Evolutionary conservation across 1,140 invertebrate species (phyloP), one percentile per base, ranked within the genome.

Genomic region (Saccostrea glomerata): DNA sequence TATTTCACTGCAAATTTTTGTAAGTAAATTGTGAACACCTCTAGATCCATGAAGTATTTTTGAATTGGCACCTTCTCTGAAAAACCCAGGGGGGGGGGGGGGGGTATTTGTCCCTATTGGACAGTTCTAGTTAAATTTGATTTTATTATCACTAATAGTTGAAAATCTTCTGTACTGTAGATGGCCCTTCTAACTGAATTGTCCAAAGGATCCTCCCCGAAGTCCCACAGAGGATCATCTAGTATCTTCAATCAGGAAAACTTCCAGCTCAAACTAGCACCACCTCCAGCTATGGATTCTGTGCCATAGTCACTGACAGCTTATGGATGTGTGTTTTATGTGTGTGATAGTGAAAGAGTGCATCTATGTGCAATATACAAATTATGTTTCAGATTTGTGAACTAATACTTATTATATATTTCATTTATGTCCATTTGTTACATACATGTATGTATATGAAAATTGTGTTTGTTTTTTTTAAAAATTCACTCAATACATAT

Each of bases 121-220:
- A n/a, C n/a, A n/a, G n/a, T n/a, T n/a, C n/a, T n/a, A n/a, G n/a
- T n/a, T n/a, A n/a, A n/a, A n/a, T n/a, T n/a, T n/a, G n/a, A n/a
- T n/a, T n/a, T n/a, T n/a, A n/a, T n/a, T n/a, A 47, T 84, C 13
- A 20, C 54, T 47, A 84, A 47, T 9, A 40, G 12, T 82, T 47
- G 12, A 17, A 84, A 55, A 86, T 88, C 36, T 86, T 86, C 90
- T 85, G 30, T 87, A 82, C 90, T 92, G 17, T 91, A 94, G 94
- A 91, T 94, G 87, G 93, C 93, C n/a, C 93, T 94, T 60, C 86
- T 94, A 12, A 92, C 91, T 84, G 94, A 94, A 84, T 87, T 94
- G 4, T 89, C 93, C 17, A 93, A 92, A 66, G 92, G 92, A 54
- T 82, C 87, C 5, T 54, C 88, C 6, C 70, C 87, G 0, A 84